Evolutionary conservation across 2,113 vertebrate genomes (phyloP).

Genomic region (Cyprinus carpio): DNA sequence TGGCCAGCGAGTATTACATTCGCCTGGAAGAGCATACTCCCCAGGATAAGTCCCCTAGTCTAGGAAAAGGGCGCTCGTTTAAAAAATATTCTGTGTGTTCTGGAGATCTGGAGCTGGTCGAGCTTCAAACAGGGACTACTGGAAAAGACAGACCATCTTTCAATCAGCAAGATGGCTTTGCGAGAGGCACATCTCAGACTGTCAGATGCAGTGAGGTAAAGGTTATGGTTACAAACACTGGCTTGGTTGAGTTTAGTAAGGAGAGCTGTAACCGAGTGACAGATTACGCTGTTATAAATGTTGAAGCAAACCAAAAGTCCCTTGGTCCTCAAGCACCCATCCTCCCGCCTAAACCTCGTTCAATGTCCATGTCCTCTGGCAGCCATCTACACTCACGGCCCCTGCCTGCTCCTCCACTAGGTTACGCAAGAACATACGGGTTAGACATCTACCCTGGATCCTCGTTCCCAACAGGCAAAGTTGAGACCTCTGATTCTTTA

Average conservation of each 20-base stretch:
- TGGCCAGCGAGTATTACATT: constrained; percentile 91
- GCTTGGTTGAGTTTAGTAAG: constrained; percentile 73
- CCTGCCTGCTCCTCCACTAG: constrained; percentile 73
- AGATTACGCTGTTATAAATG: constrained; percentile 77
- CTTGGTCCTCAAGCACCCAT: constrained; percentile 70
- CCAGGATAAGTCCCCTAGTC: constrained; percentile 74
- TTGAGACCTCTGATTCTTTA: constrained; percentile 79
- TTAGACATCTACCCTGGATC: constrained; percentile 68
- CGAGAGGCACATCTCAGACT: constrained; percentile 52
- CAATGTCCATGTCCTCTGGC: constrained; percentile 75
- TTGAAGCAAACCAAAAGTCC: constrained; percentile 62
- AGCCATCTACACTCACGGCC: constrained; percentile 72
- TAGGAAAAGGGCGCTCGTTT: constrained; percentile 63
- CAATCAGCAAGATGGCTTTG: constrained; percentile 60
- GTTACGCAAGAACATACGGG: constrained; percentile 65
- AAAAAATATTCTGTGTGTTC: constrained; percentile 57
- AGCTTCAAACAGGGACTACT: constrained; percentile 72
- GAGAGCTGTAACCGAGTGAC: constrained; percentile 74
- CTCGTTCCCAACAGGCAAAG: constrained; percentile 64
- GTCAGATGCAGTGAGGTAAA: constrained; percentile 74
- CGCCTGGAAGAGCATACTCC: constrained; percentile 87
- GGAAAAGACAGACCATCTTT: constrained; percentile 60
- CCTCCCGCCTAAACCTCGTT: constrained; percentile 80
- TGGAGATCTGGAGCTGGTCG: constrained; percentile 77
- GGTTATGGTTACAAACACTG: constrained; percentile 72